Conservation (phyloP, 2,797 vertebrate genomes). For the Paramormyrops hopkinsi region DNA sequence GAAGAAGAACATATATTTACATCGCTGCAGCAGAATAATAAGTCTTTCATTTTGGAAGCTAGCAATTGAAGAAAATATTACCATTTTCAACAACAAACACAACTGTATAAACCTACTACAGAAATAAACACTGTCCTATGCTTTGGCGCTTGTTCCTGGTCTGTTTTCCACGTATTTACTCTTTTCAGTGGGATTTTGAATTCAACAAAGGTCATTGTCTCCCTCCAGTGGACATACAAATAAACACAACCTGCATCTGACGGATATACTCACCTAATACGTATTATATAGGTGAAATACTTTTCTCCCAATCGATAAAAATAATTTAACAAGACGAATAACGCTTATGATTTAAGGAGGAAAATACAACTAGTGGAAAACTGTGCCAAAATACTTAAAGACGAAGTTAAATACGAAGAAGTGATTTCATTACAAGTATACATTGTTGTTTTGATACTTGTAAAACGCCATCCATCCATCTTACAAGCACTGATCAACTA, state of each 20-base stretch:
- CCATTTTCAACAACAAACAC: not conserved
- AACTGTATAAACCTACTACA: not conserved
- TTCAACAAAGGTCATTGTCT: not conserved
- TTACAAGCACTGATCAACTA: not conserved
- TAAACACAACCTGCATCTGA: not conserved
- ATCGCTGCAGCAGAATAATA: not conserved
- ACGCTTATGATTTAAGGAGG: not conserved
- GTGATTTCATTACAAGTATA: not conserved
- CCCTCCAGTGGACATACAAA: not conserved
- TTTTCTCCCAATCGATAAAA: not conserved
- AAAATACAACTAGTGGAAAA: not conserved
- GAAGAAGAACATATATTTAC: not conserved
- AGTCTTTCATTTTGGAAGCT: not conserved
- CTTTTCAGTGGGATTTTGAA: not conserved
- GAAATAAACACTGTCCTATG: not conserved
- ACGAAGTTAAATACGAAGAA: not conserved
- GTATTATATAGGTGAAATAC: not conserved
- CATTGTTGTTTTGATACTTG: not conserved
- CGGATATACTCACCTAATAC: not conserved
- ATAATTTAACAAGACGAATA: not conserved
- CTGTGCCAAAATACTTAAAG: not conserved
- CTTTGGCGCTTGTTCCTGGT: not conserved
- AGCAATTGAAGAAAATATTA: not conserved
- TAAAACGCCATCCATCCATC: not conserved
- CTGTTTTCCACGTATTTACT: not conserved